Evolutionary conservation across 2,888 invertebrate genomes (phyloP).

Genomic region (Physocephala rufipes): DNA sequence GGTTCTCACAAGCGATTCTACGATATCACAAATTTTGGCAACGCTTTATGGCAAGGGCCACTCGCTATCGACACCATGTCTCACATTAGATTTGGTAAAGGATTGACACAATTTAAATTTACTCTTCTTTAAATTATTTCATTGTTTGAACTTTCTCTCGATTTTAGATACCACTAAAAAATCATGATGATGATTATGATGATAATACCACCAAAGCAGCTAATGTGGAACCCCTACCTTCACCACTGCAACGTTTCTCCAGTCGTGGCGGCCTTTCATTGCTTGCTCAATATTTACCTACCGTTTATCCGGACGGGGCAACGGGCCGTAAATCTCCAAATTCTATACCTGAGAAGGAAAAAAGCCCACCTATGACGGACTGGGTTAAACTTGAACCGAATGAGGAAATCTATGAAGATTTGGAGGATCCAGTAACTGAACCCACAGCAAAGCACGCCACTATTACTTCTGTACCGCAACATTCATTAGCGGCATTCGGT

Average conservation of each 20-base stretch:
- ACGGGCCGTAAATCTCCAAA: conserved; percentile 69
- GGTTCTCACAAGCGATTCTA: conserved; percentile 69
- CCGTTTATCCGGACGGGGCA: conserved; percentile 85
- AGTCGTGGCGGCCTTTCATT: conserved; percentile 87
- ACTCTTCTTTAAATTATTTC: background rate
- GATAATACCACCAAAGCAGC: conserved; percentile 56
- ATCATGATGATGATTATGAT: conserved; percentile 49
- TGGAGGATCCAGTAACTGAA: conserved; percentile 69
- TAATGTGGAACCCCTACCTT: conserved; percentile 61
- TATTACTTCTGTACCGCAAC: conserved; percentile 81
- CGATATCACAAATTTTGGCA: conserved; percentile 71
- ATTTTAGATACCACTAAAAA: conserved; percentile 46
- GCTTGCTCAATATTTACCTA: conserved; percentile 87
- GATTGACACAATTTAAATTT: background rate
- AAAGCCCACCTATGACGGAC: conserved; percentile 62
- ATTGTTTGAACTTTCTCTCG: background rate
- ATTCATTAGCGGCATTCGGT: conserved; percentile 90
- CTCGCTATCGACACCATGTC: conserved; percentile 68
- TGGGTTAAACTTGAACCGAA: conserved; percentile 69
- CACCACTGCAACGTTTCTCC: conserved; percentile 85
- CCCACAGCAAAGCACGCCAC: conserved; percentile 68
- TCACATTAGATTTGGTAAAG: conserved; percentile 60
- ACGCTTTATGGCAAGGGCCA: conserved; percentile 68
- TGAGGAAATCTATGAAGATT: conserved; percentile 72
- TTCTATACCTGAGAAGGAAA: conserved; percentile 64